A percentile compares a stretch with the other conserved stretches of the same genome.
phyloP scores from a whole-genome alignment of 2,888 invertebrate species.

The Incurvaria masculella region DNA sequence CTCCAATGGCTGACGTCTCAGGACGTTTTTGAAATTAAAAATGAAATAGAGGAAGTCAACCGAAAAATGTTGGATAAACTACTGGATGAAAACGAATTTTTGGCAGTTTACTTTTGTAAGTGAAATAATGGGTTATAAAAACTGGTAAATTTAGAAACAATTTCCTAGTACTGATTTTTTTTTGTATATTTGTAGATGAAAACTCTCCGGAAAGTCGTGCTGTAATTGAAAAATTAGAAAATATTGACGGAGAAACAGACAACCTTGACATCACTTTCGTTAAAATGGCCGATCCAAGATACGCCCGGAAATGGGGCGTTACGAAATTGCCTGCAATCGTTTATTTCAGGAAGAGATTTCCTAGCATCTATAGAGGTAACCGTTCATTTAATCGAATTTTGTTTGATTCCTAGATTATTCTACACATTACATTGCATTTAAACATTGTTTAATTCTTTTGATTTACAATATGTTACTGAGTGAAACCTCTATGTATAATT shows the following conservation, averaged over 20 bases:
- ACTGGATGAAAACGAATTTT: slow-evolving; percentile 90
- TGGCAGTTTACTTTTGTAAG: slow-evolving; percentile 95
- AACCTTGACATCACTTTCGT: slow-evolving; percentile 93
- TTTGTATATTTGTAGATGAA: slow-evolving; percentile 59
- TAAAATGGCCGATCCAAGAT: slow-evolving; percentile 88
- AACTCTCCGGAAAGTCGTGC: slow-evolving; percentile 76
- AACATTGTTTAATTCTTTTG: no score
- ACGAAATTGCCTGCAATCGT: slow-evolving; percentile 88
- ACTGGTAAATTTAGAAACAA: no score
- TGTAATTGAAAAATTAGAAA: slow-evolving; percentile 84
- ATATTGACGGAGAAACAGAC: slow-evolving; percentile 93
- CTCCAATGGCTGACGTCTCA: slow-evolving; percentile 90
- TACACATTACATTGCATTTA: no score
- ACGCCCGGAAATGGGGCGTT: slow-evolving; percentile 92
- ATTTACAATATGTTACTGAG: no score
- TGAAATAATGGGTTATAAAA: slow-evolving; percentile 18
- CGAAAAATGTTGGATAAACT: slow-evolving; percentile 95
- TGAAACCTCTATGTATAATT: no score
- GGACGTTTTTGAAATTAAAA: slow-evolving; percentile 92
- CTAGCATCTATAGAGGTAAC: slow-evolving; percentile 86
- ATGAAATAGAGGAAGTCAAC: slow-evolving; percentile 96
- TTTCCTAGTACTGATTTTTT: background rate
- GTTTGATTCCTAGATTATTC: background rate
- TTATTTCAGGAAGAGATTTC: slow-evolving; percentile 87
- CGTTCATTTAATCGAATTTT: slow-evolving; percentile 1